Evolutionary conservation across 2,797 vertebrate genomes (phyloP).

Genomic region (Acipenser transmontanus): DNA sequence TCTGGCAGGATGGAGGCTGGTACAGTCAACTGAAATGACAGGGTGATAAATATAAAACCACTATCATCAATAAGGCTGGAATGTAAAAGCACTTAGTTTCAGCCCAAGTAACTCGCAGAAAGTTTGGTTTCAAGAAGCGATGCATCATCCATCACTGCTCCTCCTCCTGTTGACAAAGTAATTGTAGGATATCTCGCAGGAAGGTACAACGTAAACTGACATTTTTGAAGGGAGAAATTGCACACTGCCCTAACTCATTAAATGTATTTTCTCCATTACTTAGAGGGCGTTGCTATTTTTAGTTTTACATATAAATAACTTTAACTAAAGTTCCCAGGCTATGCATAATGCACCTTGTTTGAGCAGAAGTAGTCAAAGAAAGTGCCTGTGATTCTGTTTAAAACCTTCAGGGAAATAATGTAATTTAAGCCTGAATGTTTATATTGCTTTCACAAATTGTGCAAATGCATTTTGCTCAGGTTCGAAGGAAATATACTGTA

Average conservation of each 20-base stretch:
- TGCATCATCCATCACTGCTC: slow-evolving; percentile 69
- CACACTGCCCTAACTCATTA: slow-evolving; percentile 72
- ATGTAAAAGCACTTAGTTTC: slow-evolving; percentile 84
- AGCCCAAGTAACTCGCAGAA: slow-evolving; percentile 74
- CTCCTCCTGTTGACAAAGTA: slow-evolving; percentile 74
- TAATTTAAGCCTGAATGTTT: neutral
- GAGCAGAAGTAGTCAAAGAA: neutral
- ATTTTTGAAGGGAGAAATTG: slow-evolving; percentile 78
- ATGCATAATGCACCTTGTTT: slow-evolving; percentile 17
- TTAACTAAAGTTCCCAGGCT: slow-evolving; percentile 71
- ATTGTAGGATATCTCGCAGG: slow-evolving; percentile 73
- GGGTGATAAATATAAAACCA: slow-evolving; percentile 80
- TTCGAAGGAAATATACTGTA: neutral
- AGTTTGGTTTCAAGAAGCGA: slow-evolving; percentile 73
- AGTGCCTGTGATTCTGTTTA: neutral
- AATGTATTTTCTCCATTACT: slow-evolving; percentile 67
- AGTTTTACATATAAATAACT: slow-evolving; percentile 71
- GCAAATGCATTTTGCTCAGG: neutral
- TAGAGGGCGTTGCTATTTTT: slow-evolving; percentile 69
- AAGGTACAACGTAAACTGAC: slow-evolving; percentile 72
- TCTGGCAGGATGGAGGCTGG: slow-evolving; percentile 58
- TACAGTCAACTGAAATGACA: slow-evolving; percentile 75
- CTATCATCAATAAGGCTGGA: slow-evolving; percentile 75
- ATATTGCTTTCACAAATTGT: too few species aligned
- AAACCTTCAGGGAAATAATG: slow-evolving; percentile 1